Conservation (phyloP, 2,888 invertebrate species). For the Drosophila paramelanica region DNA sequence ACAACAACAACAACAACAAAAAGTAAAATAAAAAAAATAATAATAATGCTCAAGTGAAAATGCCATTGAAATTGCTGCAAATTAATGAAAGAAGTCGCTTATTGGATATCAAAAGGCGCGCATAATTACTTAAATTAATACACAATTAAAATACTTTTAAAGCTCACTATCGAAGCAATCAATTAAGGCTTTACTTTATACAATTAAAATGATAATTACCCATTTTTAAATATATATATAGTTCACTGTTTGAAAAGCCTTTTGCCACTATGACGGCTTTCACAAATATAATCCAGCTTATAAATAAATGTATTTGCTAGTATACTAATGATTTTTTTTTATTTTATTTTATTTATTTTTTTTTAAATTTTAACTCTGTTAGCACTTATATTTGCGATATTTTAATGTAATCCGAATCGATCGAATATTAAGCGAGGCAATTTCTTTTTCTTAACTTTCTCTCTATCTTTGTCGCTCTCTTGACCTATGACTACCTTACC, state of each 20-base stretch:
- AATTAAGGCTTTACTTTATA: background rate
- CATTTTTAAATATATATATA: background rate
- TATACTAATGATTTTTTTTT: too few species aligned
- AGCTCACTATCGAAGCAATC: background rate
- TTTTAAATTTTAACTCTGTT: too few species aligned
- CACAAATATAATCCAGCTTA: too few species aligned
- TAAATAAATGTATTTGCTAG: too few species aligned
- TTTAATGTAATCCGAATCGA: too few species aligned
- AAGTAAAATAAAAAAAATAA: slow-evolving; percentile 11
- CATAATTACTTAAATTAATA: background rate
- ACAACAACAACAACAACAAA: slow-evolving; percentile 11
- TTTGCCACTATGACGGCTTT: background rate
- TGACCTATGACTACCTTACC: too few species aligned
- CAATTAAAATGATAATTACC: too few species aligned
- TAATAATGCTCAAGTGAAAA: slow-evolving; percentile 42
- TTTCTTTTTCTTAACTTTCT: too few species aligned
- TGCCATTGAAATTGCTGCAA: slow-evolving; percentile 51
- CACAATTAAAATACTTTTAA: background rate
- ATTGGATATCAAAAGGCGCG: slow-evolving; percentile 1
- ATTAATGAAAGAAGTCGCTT: slow-evolving; percentile 23
- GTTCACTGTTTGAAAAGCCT: background rate
- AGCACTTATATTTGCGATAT: too few species aligned
- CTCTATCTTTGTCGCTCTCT: too few species aligned
- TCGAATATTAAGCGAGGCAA: too few species aligned
- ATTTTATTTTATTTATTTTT: too few species aligned